Evolutionary conservation across 30 jellyfish, hydroid and myxozoan species (phyloP), one percentile per base, ranked within the genome.

Genomic region (Calvadosia cruxmelitensis): DNA sequence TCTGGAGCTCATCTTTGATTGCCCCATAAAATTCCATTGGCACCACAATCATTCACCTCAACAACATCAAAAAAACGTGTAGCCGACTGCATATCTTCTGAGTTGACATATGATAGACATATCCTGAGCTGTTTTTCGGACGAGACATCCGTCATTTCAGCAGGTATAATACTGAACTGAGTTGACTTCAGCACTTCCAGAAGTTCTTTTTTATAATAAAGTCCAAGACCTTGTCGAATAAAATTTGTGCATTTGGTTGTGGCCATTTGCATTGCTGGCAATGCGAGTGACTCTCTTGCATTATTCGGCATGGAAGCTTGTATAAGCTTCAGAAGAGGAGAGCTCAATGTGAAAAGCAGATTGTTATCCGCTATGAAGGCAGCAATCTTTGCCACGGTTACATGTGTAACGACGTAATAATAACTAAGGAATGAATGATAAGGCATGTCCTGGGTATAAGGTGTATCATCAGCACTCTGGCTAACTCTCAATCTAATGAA

Each of bases 151-250:
- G 70, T 73, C 48, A 66, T 73, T 61, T 73, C 74, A 49, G 57
- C 83, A 29, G 83, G 83, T 52, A 53, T 73, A 13, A 35, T 73
- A 52, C 83, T 73, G 83, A 73, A 61, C 74, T 73, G 57, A 50
- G 82, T 24, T 2, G 68, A 1, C 12, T 75, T 31, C 34, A 73
- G 49, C 1, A 67, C 62, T 73, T 70, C 16, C 15, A 73, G 67
- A 34, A 53, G 77, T 13, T 73, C 77, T 50, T 50, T 52, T 28
- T 74, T 50, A 63, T 15, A 73, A 36, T 73, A 57, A 23, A 49
- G 27, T 24, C 73, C 80, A 49, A 57, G 50, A 20, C 64, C 70
- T 52, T 62, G 75, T 34, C 83, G 75, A 61, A 34, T 73, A 31
- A 53, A 29, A 33, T 73, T 73, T 66, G 83, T 57, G 30, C 83